Percentiles rank a stretch among this genome's conserved stretches.
Evolutionary conservation across 2,888 invertebrate genomes (phyloP).

Genomic region (Drosophila rubida): DNA sequence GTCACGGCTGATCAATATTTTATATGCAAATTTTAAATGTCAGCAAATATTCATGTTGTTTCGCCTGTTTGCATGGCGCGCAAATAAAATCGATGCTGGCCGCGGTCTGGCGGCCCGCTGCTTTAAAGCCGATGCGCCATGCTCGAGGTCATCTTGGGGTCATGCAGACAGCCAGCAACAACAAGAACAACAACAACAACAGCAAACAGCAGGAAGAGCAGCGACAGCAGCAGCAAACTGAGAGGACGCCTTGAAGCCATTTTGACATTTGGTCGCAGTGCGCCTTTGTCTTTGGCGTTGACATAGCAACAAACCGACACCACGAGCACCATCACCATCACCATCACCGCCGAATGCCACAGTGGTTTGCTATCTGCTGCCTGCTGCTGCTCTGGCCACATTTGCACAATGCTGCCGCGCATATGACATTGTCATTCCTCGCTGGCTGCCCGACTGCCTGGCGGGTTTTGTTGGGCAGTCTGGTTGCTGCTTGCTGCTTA

Average conservation of each 20-base stretch:
- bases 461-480: constrained; percentile 10
- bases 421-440: constrained; percentile 66
- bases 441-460: constrained; percentile 4
- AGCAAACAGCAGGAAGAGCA: neutral
- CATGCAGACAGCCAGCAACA: constrained; percentile 36
- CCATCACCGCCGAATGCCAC: constrained; percentile 24
- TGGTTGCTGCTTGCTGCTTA: constrained; percentile 26
- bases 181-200: constrained; percentile 10
- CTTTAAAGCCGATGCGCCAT: constrained; percentile 42
- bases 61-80: constrained; percentile 16
- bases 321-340: constrained; percentile 16
- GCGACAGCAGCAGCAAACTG: constrained; percentile 11
- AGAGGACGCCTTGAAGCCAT: constrained; percentile 61
- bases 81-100: constrained; percentile 62
- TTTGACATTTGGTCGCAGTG: constrained; percentile 69
- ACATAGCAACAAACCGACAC: constrained; percentile 51
- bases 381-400: constrained; percentile 29
- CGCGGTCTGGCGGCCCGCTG: constrained; percentile 40
- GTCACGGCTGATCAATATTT: constrained; percentile 73
- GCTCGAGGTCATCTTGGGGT: constrained; percentile 72
- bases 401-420: constrained; percentile 66
- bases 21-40: constrained; percentile 67
- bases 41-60: constrained; percentile 27
- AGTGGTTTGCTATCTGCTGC: constrained; percentile 24
- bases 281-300: constrained; percentile 78